phyloP scores from a whole-genome alignment of 2,797 vertebrate species.

The Ceyx erithaca region DNA sequence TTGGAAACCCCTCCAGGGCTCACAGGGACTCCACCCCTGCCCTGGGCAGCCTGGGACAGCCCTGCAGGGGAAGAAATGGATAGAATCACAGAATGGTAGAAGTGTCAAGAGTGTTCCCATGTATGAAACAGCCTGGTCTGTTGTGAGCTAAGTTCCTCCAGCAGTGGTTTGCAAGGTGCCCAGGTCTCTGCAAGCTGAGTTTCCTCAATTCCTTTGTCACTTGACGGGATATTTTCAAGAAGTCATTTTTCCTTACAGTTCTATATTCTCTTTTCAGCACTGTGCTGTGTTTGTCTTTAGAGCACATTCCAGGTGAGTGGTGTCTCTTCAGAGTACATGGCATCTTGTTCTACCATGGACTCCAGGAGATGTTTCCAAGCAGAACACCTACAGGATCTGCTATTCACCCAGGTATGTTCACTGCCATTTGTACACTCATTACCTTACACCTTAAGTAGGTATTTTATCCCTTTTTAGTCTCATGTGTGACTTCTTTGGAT shows the following conservation, averaged over 20 bases:
- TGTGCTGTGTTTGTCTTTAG: neutral
- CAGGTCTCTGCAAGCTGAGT: neutral
- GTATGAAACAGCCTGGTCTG: neutral
- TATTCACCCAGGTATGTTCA: neutral
- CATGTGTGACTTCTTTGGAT: neutral
- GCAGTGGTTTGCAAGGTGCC: neutral
- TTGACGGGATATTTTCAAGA: neutral
- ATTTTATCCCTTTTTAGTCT: neutral
- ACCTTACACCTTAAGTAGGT: neutral
- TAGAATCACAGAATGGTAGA: too few relatives aligned
- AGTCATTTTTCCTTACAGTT: neutral
- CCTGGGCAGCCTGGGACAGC: too few relatives aligned
- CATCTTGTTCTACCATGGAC: neutral
- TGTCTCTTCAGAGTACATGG: neutral
- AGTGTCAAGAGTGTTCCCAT: rapidly evolving
- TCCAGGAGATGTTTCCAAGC: neutral
- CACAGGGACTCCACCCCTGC: neutral
- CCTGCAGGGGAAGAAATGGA: too few relatives aligned
- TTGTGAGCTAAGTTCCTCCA: neutral
- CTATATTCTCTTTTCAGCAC: neutral
- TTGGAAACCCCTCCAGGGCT: neutral
- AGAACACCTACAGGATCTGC: neutral
- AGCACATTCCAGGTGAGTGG: neutral
- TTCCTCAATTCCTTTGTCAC: neutral
- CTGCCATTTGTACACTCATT: rapidly evolving